Conservation (phyloP, 2,888 invertebrate genomes). For the Aplocera efformata region DNA sequence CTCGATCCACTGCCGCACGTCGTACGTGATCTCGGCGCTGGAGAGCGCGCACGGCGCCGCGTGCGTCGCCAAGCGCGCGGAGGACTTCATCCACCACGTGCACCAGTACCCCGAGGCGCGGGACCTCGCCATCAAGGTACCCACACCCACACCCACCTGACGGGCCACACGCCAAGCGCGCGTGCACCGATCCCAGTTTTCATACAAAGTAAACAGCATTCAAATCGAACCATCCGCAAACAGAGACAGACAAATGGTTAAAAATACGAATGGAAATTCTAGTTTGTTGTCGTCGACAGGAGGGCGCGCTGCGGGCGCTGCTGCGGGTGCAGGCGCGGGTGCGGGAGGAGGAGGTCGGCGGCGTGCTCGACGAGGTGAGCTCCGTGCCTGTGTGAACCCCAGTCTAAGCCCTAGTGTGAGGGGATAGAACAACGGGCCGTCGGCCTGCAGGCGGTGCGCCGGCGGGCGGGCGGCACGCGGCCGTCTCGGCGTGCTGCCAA, state of each 20-base stretch:
- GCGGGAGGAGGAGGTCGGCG: conserved; percentile 40
- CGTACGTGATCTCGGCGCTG: conserved; percentile 83
- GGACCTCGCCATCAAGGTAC: conserved; percentile 86
- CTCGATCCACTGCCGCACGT: conserved; percentile 83
- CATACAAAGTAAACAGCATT: no score
- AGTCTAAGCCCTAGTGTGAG: no score
- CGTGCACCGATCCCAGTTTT: no score
- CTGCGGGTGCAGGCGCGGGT: conserved; percentile 73
- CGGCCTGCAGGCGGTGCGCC: no score
- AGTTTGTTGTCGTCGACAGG: conserved; percentile 61
- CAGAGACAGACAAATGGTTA: no score
- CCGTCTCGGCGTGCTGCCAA: no score
- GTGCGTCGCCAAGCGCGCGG: conserved; percentile 82
- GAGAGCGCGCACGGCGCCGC: conserved; percentile 76
- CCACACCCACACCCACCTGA: neutral
- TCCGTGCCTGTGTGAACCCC: neutral
- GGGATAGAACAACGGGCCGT: no score
- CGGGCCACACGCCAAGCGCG: no score
- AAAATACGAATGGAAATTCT: no score
- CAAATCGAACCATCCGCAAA: no score
- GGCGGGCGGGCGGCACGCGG: no score
- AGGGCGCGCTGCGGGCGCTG: conserved; percentile 84
- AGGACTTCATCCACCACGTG: conserved; percentile 87
- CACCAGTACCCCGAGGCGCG: conserved; percentile 86
- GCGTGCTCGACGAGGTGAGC: conserved; percentile 52